Evolutionary conservation across 2,797 vertebrate species (phyloP).

Genomic region (Neosalanx taihuensis): DNA sequence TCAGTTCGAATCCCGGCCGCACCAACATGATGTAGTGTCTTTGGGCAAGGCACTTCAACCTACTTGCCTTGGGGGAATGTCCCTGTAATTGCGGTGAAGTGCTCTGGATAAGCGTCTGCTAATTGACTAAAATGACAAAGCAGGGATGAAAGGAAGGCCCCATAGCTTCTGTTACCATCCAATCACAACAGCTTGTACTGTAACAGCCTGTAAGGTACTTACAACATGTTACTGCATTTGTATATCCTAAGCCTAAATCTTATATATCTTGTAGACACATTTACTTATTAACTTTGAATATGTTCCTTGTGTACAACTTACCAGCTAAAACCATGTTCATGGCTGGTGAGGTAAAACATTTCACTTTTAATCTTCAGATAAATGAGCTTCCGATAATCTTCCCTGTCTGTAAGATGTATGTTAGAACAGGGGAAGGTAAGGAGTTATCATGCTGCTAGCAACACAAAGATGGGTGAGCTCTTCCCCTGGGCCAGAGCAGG

Average conservation of each 20-base stretch:
- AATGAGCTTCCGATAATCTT: conserved; percentile 20
- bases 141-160: not conserved
- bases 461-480: conserved; percentile 5
- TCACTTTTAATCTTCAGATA: conserved; percentile 51
- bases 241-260: too few species aligned
- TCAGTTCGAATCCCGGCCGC: too few species aligned
- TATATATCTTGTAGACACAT: too few species aligned
- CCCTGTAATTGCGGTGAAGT: too few species aligned
- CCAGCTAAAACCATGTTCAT: not conserved
- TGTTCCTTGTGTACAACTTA: not conserved
- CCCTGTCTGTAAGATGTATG: not conserved
- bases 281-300: not conserved
- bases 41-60: too few species aligned
- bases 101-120: too few species aligned
- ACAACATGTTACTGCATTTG: too few species aligned
- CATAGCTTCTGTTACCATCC: not conserved
- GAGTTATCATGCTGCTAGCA: conserved; percentile 38
- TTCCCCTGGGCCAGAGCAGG: not conserved
- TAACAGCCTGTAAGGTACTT: not conserved
- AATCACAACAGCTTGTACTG: not conserved
- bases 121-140: not conserved
- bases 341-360: conserved; percentile 38
- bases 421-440: conserved; percentile 13
- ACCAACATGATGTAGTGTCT: too few species aligned
- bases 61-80: too few species aligned